These are phyloP conservation scores for Rhagoletis pomonella DNA, from an alignment of 1,140 invertebrate genomes.

Conservation along the genomic window DNA sequence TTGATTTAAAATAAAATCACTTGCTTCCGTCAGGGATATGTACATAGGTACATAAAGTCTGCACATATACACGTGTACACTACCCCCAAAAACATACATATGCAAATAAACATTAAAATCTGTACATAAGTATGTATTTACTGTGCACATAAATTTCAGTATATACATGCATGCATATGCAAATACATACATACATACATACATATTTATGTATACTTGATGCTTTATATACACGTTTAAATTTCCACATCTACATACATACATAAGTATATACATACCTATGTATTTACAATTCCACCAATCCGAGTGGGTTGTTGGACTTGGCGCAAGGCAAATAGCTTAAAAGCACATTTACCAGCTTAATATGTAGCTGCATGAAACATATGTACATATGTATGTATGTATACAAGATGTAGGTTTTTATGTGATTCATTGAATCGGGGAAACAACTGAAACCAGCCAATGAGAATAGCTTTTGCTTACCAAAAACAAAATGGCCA, in stretches of 20 bases:
- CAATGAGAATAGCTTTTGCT: background rate
- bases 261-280: background rate
- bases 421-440: background rate
- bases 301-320: background rate
- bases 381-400: background rate
- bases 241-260: background rate
- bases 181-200: background rate
- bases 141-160: background rate
- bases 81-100: no score
- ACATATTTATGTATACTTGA: background rate
- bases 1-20: no score
- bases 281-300: background rate
- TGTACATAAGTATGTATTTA: background rate
- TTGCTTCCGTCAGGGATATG: no score
- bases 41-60: background rate
- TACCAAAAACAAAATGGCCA: constrained; percentile 21
- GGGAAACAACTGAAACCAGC: background rate
- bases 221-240: background rate
- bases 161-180: no score
- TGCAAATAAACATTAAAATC: no score
- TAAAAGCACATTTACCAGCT: constrained; percentile 3
- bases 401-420: background rate
- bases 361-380: background rate
- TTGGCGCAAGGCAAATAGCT: constrained; percentile 29
- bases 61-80: background rate